A percentile compares a stretch with the other conserved stretches of the same genome.
These are phyloP conservation scores for Protomyctophum bolini DNA, from an alignment of 2,113 vertebrate genomes.

Conservation along the genomic window DNA sequence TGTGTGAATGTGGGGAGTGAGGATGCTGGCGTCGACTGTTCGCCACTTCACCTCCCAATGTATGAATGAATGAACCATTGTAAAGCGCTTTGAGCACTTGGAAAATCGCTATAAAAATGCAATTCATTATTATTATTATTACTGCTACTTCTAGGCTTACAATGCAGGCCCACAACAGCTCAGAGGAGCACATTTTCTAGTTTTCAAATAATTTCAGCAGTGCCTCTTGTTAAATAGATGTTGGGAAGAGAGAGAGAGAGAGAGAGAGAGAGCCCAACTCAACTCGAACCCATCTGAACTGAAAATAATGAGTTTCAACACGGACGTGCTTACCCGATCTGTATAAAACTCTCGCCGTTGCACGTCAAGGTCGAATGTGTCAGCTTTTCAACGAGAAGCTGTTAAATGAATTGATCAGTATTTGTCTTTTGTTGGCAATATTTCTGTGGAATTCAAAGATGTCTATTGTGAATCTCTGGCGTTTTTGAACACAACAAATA, in stretches of 20 bases:
- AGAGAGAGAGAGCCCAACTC: background rate
- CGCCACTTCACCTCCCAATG: too few relatives aligned
- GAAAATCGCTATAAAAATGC: too few relatives aligned
- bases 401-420: conserved; percentile 12
- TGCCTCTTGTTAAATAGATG: conserved; percentile 27
- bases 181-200: background rate
- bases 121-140: too few relatives aligned
- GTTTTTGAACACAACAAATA: too few relatives aligned
- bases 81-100: too few relatives aligned
- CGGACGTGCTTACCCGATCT: background rate
- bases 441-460: background rate
- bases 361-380: conserved; percentile 33
- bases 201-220: background rate
- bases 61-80: too few relatives aligned
- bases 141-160: too few relatives aligned
- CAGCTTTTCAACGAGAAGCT: conserved; percentile 25
- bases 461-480: too few relatives aligned
- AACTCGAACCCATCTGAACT: background rate
- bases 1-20: too few relatives aligned
- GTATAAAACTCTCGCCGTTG: conserved; percentile 6
- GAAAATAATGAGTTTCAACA: background rate
- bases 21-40: too few relatives aligned
- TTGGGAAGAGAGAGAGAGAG: conserved; percentile 14
- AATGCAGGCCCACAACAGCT: too few relatives aligned
- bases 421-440: conserved; percentile 2